Conservation (phyloP, 1,140 invertebrate species). For the Drosophila albomicans region DNA sequence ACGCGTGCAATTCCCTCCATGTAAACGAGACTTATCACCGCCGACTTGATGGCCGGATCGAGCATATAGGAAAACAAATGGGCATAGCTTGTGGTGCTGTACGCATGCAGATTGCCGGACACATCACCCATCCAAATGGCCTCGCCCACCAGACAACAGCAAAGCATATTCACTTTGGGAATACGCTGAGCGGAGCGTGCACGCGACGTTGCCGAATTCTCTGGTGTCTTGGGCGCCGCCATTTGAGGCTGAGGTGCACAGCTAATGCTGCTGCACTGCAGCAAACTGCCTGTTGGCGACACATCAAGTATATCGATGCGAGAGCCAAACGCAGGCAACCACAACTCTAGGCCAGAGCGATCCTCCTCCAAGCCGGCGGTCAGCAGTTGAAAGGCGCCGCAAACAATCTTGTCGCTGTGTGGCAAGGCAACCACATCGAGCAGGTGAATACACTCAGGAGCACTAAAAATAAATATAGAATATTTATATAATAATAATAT, state of each 20-base stretch:
- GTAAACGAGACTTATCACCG: slow-evolving; percentile 88
- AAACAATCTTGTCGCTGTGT: slow-evolving; percentile 87
- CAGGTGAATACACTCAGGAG: slow-evolving; percentile 96
- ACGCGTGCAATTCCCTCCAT: slow-evolving; percentile 89
- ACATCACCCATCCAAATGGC: slow-evolving; percentile 95
- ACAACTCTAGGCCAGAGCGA: slow-evolving; percentile 87
- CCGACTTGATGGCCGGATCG: slow-evolving; percentile 86
- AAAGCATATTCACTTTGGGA: slow-evolving; percentile 78
- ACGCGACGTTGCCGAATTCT: slow-evolving; percentile 50
- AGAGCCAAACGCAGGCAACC: slow-evolving; percentile 90
- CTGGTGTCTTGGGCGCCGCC: slow-evolving; percentile 59
- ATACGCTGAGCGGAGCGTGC: slow-evolving; percentile 63
- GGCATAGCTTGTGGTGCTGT: slow-evolving; percentile 86
- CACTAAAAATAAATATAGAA: slow-evolving; percentile 85
- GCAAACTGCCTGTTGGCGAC: slow-evolving; percentile 85
- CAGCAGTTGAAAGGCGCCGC: slow-evolving; percentile 74
- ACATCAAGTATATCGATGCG: slow-evolving; percentile 89
- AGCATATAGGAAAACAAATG: slow-evolving; percentile 87
- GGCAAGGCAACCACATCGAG: slow-evolving; percentile 91
- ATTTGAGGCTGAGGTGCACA: slow-evolving; percentile 68
- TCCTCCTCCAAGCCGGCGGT: slow-evolving; percentile 59
- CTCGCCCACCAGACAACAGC: slow-evolving; percentile 87
- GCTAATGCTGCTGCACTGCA: slow-evolving; percentile 75
- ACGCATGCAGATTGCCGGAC: slow-evolving; percentile 92
- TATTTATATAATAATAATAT: not conserved